Percentiles rank a stretch among this genome's conserved stretches.
Conservation (phyloP, 1,140 invertebrate species). For the Lordiphosa stackelbergi region DNA sequence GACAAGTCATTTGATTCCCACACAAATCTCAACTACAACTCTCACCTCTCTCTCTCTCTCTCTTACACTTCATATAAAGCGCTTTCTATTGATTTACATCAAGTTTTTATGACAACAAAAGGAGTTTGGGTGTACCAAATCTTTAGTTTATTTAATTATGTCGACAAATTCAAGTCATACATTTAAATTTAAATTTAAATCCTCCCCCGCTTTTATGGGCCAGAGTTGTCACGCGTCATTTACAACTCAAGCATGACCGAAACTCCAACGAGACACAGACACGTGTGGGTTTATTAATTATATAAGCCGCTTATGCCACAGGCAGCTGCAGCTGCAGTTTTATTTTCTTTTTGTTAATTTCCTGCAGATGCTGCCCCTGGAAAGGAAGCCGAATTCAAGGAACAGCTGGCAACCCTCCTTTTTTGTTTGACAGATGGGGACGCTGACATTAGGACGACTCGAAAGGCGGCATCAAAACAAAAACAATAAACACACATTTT, state of each 20-base stretch:
- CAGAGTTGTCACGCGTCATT: conserved; percentile 67
- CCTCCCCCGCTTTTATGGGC: conserved; percentile 25
- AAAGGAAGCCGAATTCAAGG: conserved; percentile 12
- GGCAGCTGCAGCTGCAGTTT: conserved; percentile 41
- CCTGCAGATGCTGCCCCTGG: conserved; percentile 55
- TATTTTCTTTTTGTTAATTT: conserved; percentile 45
- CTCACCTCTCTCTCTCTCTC: conserved; percentile 8
- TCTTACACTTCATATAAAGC: conserved; percentile 46
- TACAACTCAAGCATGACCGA: conserved; percentile 31
- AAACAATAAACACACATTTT: conserved; percentile 31
- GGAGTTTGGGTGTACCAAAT: conserved; percentile 7
- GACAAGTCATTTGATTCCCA: conserved; percentile 71
- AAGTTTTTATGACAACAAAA: conserved; percentile 47
- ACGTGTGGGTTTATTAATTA: conserved; percentile 73
- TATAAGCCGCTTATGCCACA: conserved; percentile 48
- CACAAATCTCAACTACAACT: conserved; percentile 59
- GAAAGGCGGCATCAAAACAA: conserved; percentile 59
- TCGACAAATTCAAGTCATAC: conserved; percentile 17
- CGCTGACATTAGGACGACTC: conserved; percentile 38
- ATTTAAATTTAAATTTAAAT: conserved; percentile 7
- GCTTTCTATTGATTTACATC: conserved; percentile 73
- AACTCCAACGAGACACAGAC: conserved; percentile 34
- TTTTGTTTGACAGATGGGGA: conserved; percentile 50
- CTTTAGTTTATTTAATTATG: conserved; percentile 10
- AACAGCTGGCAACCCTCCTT: conserved; percentile 63